These are phyloP conservation scores for Tapirus terrestris DNA, from an alignment of 2,113 vertebrate species.

Conservation along the genomic window DNA sequence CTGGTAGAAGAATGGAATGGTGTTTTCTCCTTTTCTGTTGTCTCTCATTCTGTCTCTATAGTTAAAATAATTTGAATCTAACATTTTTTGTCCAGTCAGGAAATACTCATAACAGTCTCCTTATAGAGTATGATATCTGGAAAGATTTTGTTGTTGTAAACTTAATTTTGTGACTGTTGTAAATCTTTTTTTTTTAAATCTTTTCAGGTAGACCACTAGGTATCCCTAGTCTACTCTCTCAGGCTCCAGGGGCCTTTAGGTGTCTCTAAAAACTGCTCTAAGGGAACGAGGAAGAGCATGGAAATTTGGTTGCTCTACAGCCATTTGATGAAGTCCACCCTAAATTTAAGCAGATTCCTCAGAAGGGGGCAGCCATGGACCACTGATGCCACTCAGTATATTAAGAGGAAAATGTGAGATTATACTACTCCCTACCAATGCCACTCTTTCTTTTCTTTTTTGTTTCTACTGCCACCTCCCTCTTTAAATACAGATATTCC, in stretches of 20 bases:
- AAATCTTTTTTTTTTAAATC: neutral
- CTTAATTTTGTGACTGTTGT: neutral
- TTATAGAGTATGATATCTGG: neutral
- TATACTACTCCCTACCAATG: neutral
- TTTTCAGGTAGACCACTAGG: neutral
- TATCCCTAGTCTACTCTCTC: neutral
- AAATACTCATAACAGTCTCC: neutral
- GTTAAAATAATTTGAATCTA: constrained; percentile 15
- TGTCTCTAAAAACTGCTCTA: neutral
- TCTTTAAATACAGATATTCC: neutral
- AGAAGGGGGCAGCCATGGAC: neutral
- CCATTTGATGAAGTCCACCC: neutral
- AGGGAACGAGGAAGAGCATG: neutral
- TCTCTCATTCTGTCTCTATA: neutral
- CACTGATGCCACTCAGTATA: neutral
- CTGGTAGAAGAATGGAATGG: neutral
- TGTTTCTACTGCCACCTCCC: neutral
- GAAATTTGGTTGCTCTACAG: neutral
- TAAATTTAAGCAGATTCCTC: neutral
- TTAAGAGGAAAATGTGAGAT: neutral
- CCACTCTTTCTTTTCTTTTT: neutral
- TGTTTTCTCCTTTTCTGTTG: neutral
- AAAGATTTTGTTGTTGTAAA: neutral
- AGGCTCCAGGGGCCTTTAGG: neutral
- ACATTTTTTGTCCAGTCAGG: neutral